phyloP scores from a whole-genome alignment of 2,888 invertebrate species.

The Heteromyza rotundicornis region DNA sequence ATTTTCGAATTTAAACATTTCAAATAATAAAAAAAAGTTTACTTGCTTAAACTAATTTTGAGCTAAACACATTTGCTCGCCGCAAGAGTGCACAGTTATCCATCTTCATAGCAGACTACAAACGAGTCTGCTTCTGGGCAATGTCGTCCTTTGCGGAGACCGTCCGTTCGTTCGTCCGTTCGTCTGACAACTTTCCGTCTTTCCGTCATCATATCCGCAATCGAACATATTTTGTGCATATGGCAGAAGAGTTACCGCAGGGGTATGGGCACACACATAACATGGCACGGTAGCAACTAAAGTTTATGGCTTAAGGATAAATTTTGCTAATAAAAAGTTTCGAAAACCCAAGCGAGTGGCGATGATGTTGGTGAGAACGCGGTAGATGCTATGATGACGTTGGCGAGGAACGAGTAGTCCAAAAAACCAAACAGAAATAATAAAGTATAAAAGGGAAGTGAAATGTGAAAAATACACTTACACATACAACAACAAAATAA shows the following conservation, averaged over 20 bases:
- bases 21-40: no score
- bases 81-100: neutral
- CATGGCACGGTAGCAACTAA: neutral
- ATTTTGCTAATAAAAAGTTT: slow-evolving; percentile 7
- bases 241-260: neutral
- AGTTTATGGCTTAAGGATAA: slow-evolving; percentile 6
- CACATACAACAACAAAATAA: neutral
- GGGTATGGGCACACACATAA: neutral
- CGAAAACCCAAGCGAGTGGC: neutral
- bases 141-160: no score
- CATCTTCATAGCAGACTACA: neutral
- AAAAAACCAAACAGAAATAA: neutral
- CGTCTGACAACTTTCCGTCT: neutral
- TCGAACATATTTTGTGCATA: slow-evolving; percentile 2
- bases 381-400: no score
- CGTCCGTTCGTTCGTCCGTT: neutral
- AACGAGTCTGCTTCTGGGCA: no score
- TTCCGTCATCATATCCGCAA: neutral
- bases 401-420: no score
- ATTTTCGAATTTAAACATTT: no score
- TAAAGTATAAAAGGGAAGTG: neutral
- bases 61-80: neutral
- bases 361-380: no score
- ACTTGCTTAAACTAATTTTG: neutral
- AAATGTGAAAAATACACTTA: neutral